Evolutionary conservation across 1,140 invertebrate genomes (phyloP), one percentile per base, ranked within the genome.

Genomic region (Drosophila sp.): DNA sequence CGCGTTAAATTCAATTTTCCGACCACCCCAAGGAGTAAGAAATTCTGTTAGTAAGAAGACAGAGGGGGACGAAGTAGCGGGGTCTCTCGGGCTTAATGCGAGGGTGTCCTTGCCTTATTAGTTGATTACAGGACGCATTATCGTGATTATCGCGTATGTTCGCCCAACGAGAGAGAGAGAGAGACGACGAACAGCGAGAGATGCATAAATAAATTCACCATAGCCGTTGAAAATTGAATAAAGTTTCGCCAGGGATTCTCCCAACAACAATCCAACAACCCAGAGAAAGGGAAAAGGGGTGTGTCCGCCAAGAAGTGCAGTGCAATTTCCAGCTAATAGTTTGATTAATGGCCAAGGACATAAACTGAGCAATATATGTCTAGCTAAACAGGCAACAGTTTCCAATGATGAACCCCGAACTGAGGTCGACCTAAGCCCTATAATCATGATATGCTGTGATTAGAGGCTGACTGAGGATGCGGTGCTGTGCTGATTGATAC

Each of bases 71-170:
- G 36, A 3, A 3, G 36, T 4, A 3, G 27, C 21, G 18, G 36
- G 41, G 9, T 36, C 43, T 16, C 46, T 56, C 45, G 40, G 57
- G 40, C 59, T 18, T 45, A 34, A 67, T 58, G 71, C 29, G 81
- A 36, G 63, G 70, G 51, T 79, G 82, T 76, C 59, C 65, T 79
- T 76, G 79, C 67, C 80, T 91, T 91, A 91, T 91, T 91, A 91
- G 90, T 91, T 91, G 90, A 91, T 91, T 91, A 91, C 90, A 91
- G 84, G 82, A 90, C 90, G 80, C 90, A 91, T 91, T 91, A 91
- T 91, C 90, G 80, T 91, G 90, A 91, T 91, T 91, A 91, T 91
- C 80, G 74, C 76, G 76, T 79, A 87, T 79, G 78, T 73, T 73
- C 67, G 11, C 41, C 16, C 48, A 9, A 16, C 14, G 32, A 29